These are phyloP conservation scores for Rhinella marina DNA, from an alignment of 2,797 vertebrate genomes.

Conservation along the genomic window DNA sequence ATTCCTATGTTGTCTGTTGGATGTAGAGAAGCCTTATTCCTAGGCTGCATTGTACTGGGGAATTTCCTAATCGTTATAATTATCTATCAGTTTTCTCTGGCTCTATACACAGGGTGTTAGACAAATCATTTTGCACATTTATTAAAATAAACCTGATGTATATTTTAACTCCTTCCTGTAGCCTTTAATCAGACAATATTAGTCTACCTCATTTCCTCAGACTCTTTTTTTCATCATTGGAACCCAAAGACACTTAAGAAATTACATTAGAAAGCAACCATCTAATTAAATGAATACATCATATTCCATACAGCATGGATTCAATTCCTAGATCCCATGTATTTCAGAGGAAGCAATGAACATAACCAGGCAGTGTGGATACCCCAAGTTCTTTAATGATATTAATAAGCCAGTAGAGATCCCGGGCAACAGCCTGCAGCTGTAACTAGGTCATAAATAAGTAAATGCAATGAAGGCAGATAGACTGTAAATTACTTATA, in stretches of 20 bases:
- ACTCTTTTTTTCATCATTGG: conserved; percentile 4
- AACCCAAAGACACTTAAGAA: conserved; percentile 30
- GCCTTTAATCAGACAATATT: conserved; percentile 1
- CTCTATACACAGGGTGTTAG: conserved; percentile 19
- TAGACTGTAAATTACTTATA: conserved; percentile 66
- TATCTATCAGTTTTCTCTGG: not conserved
- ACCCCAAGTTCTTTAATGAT: not conserved
- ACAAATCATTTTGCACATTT: conserved; percentile 1
- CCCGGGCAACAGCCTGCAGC: conserved; percentile 23
- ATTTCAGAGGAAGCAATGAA: not conserved
- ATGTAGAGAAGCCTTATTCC: not conserved
- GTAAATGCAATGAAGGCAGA: conserved; percentile 55
- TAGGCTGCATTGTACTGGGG: not conserved
- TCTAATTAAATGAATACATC: conserved; percentile 5
- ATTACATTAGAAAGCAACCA: conserved; percentile 25
- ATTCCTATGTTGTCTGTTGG: conserved; percentile 23
- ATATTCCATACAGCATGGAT: not conserved
- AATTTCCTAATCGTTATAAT: not conserved
- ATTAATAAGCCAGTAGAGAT: conserved; percentile 38
- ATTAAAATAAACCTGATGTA: conserved; percentile 11
- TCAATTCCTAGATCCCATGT: not conserved
- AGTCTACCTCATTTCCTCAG: not conserved
- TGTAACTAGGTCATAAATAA: conserved; percentile 65
- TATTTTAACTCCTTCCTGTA: not conserved
- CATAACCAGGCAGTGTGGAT: not conserved